A percentile compares a stretch with the other conserved stretches of the same genome.
phyloP scores from a whole-genome alignment of 1,140 invertebrate genomes.

The Hestina assimilis region DNA sequence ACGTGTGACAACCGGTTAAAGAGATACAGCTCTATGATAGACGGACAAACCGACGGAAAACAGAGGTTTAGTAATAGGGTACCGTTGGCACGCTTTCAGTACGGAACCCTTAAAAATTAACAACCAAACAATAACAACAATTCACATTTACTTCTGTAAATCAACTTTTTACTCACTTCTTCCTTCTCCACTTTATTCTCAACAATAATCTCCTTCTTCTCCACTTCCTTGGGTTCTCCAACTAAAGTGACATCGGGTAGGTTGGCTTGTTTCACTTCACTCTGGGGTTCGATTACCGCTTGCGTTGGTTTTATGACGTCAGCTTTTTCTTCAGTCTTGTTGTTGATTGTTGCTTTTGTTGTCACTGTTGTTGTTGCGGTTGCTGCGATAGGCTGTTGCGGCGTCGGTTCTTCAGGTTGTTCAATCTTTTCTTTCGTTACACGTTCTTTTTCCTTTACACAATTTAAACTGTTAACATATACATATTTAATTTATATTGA shows the following conservation, averaged over 20 bases:
- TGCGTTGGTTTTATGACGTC: constrained; percentile 2
- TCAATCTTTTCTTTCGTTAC: constrained; percentile 40
- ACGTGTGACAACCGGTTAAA: too few species aligned
- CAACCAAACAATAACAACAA: too few species aligned
- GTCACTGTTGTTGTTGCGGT: neutral
- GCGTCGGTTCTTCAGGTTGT: constrained; percentile 15
- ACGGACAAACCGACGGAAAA: too few species aligned
- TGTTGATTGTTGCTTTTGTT: constrained; percentile 1
- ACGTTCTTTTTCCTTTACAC: constrained; percentile 59
- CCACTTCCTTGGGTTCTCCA: constrained; percentile 35
- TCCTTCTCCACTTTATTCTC: constrained; percentile 48
- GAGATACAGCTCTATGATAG: too few species aligned
- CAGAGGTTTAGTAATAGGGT: too few species aligned
- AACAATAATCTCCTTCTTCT: too few species aligned
- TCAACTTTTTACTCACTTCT: constrained; percentile 59
- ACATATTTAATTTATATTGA: too few species aligned
- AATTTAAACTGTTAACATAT: too few species aligned
- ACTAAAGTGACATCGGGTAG: constrained; percentile 61
- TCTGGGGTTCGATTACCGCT: neutral
- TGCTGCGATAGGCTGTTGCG: constrained; percentile 34
- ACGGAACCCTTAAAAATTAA: too few species aligned
- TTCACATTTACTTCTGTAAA: too few species aligned
- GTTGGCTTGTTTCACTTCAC: constrained; percentile 44
- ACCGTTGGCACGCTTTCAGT: too few species aligned
- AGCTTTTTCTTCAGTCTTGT: constrained; percentile 34